Base-by-base conservation (phyloP, 1,140 invertebrate species). In the Drosophila paulistorum region DNA sequence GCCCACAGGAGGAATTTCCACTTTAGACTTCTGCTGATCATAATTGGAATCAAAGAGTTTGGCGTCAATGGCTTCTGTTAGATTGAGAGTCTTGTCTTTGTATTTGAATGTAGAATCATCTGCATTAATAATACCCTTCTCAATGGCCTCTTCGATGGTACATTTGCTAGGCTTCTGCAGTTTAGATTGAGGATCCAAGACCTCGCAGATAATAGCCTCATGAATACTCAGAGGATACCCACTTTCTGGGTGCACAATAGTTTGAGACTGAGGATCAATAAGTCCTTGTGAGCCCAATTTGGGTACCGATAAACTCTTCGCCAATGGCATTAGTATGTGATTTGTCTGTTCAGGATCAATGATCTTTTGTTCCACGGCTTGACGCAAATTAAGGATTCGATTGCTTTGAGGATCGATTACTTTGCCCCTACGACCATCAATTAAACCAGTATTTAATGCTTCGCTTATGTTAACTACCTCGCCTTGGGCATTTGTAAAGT, bases 201-300 rank as follows among this genome's bases (percentile, higher is more conserved):
- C 96, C 91, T 97, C 97, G 92, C 96, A 97, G 66, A 96, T 93
- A 60, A 98, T 96, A 9, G 97, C 97, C 93, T 98, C 96, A 67
- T 94, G 94, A 54, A 98, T 93, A 39, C 94, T 96, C 45, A 98
- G 92, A 77, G 94, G 93, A 66, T 93, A 93, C 6, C 97, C 97
- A 17, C 96, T 97, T 93, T 98, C 97, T 7, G 98, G 98, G 93
- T 99, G 97, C 65, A 98, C 95, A 72, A 99, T 96, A 91, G 96
- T 96, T 65, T 95, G 95, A 41, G 95, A 95, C 17, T 94, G 86
- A n/a, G 94, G 93, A 92, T 98, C 96, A 71, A 97, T 94, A 13
- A 98, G 93, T 67, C 97, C 98, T 92, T 97, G 96, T 74, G 95
- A 94, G 51, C 97, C 94, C 63, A 98, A 93, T 93, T 96, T 96